phyloP scores from a whole-genome alignment of 2,113 vertebrate species.

The Patagioenas fasciata region DNA sequence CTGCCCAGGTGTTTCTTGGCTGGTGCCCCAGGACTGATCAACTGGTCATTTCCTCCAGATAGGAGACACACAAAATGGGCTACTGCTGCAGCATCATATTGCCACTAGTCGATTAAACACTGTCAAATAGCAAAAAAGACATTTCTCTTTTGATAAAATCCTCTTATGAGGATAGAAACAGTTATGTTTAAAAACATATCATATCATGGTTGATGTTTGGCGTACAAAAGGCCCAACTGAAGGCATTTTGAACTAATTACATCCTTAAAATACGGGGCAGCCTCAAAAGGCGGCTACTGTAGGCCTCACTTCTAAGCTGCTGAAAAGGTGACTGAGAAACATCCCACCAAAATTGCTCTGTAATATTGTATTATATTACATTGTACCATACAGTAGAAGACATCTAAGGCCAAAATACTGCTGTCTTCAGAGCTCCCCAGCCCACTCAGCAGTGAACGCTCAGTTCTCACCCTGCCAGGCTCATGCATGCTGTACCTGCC shows the following conservation, averaged over 20 bases:
- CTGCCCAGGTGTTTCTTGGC: background rate
- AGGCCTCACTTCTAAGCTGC: background rate
- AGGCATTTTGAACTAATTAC: background rate
- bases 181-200: background rate
- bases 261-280: background rate
- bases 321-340: background rate
- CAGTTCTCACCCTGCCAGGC: background rate
- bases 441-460: background rate
- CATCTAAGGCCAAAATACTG: background rate
- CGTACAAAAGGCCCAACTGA: background rate
- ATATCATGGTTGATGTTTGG: background rate
- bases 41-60: background rate
- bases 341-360: background rate
- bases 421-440: background rate
- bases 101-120: background rate
- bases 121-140: background rate
- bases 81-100: background rate
- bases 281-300: background rate
- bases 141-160: background rate
- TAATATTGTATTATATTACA: background rate
- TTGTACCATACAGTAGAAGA: background rate
- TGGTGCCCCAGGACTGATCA: background rate
- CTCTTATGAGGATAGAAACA: background rate
- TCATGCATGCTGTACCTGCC: accelerated
- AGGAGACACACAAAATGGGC: background rate